phyloP scores from a whole-genome alignment of 1,140 invertebrate genomes.

The Danaus melanippus region DNA sequence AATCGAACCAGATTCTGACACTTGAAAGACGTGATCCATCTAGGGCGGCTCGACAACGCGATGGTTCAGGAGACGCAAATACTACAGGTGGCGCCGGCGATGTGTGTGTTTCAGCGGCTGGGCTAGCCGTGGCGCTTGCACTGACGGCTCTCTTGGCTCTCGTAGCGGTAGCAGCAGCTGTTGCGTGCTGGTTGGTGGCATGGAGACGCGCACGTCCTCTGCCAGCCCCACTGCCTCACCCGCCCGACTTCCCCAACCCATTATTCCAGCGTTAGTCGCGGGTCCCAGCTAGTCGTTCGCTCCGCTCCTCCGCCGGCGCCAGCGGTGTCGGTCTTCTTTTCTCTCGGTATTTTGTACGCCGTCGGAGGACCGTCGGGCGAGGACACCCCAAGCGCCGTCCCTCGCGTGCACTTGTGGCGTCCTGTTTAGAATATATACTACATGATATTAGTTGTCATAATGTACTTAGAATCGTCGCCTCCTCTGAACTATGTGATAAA shows the following conservation, averaged over 20 bases:
- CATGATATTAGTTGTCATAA: slow-evolving; percentile 35
- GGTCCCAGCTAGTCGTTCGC: slow-evolving; percentile 74
- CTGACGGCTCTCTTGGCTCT: slow-evolving; percentile 92
- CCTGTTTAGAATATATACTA: slow-evolving; percentile 22
- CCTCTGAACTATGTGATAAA: slow-evolving; percentile 69
- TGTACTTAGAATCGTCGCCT: slow-evolving; percentile 46
- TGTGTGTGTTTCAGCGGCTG: slow-evolving; percentile 94
- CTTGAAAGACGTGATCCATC: slow-evolving; percentile 84
- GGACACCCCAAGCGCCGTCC: slow-evolving; percentile 48
- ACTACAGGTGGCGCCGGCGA: slow-evolving; percentile 76
- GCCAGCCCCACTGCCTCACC: slow-evolving; percentile 91
- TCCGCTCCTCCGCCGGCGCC: slow-evolving; percentile 72
- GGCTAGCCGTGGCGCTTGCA: slow-evolving; percentile 92
- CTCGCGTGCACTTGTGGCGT: slow-evolving; percentile 28
- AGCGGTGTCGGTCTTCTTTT: slow-evolving; percentile 62
- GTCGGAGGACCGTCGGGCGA: slow-evolving; percentile 65
- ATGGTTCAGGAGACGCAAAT: slow-evolving; percentile 74
- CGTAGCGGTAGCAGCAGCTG: slow-evolving; percentile 93
- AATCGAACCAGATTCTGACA: slow-evolving; percentile 92
- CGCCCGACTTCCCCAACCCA: slow-evolving; percentile 95
- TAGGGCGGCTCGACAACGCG: slow-evolving; percentile 72
- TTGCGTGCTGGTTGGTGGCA: slow-evolving; percentile 95
- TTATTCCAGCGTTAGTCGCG: slow-evolving; percentile 86
- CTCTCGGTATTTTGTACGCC: slow-evolving; percentile 48
- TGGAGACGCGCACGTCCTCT: slow-evolving; percentile 89